A percentile compares a stretch with the other conserved stretches of the same genome.
Conservation (phyloP, 2,888 invertebrate species). For the Meta bourneti region DNA sequence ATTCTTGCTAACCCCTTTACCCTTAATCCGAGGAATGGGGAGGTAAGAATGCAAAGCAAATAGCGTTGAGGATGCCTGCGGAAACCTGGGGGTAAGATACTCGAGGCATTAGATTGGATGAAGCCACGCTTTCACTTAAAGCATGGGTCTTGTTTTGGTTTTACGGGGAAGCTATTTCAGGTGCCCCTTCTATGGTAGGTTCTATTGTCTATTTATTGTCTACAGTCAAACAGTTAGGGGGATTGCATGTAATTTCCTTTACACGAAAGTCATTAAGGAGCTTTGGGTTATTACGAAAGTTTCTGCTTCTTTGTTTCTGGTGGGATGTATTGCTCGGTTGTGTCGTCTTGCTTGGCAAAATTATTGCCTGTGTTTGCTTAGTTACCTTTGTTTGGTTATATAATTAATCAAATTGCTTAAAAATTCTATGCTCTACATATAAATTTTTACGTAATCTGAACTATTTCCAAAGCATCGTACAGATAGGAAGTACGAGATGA, state of each 20-base stretch:
- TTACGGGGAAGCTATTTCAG: neutral
- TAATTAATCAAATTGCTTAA: no score
- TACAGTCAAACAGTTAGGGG: neutral
- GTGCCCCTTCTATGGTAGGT: neutral
- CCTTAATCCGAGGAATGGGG: neutral
- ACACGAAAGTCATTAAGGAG: neutral
- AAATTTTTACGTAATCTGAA: no score
- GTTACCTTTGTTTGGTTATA: no score
- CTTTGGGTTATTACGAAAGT: neutral
- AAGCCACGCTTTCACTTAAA: neutral
- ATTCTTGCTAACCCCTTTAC: neutral
- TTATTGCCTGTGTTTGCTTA: no score
- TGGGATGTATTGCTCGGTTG: no score
- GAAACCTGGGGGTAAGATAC: neutral
- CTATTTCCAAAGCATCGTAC: no score
- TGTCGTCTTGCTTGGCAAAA: no score
- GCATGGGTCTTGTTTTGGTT: neutral
- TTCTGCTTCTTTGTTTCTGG: no score
- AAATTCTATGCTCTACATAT: no score
- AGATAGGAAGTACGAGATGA: no score
- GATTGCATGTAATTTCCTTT: neutral
- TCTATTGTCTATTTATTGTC: neutral
- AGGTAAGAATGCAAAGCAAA: neutral
- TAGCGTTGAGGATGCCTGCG: neutral
- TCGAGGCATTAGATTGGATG: neutral